Conservation (phyloP, 2,113 vertebrate species). For the Malurus cyaneus region DNA sequence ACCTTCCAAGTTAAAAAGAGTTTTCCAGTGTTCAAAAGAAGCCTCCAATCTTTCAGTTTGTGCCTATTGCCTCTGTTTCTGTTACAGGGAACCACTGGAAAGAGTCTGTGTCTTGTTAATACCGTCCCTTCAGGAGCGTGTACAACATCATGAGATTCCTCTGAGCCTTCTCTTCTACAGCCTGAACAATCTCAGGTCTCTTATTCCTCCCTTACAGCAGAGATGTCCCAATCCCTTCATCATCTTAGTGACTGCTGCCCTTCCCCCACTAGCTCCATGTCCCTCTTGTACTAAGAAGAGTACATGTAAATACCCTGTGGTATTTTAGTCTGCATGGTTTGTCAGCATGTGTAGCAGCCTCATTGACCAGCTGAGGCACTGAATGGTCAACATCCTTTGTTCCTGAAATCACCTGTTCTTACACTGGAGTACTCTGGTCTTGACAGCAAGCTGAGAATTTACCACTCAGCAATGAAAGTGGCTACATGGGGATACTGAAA, state of each 20-base stretch:
- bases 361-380: fast-evolving
- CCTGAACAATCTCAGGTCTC: neutral
- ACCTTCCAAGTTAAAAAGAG: neutral
- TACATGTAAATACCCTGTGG: neutral
- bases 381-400: neutral
- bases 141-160: neutral
- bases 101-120: neutral
- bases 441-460: neutral
- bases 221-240: neutral
- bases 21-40: neutral
- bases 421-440: neutral
- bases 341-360: neutral
- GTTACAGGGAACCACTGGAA: neutral
- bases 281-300: neutral
- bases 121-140: neutral
- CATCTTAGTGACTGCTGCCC: neutral
- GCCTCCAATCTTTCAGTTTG: neutral
- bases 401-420: neutral
- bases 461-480: neutral
- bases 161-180: neutral
- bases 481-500: neutral
- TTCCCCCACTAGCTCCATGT: neutral
- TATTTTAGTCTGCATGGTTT: neutral
- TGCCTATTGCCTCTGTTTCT: neutral
- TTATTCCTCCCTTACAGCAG: neutral